Percentiles rank a stretch among this genome's conserved stretches.
phyloP scores from a whole-genome alignment of 2,797 vertebrate species.

The Cynopterus sphinx region DNA sequence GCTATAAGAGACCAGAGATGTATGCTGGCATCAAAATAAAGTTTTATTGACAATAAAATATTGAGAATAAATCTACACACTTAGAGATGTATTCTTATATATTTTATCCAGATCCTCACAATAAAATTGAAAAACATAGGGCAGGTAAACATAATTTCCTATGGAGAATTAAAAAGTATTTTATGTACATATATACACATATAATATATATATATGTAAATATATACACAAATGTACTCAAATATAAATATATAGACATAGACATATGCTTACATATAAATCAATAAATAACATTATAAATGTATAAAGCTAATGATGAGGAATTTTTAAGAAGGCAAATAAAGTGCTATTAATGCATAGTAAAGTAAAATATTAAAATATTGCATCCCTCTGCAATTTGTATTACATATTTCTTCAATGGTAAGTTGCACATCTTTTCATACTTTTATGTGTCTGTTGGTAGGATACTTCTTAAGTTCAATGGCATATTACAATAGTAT shows the following conservation, averaged over 20 bases:
- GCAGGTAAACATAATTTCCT: neutral
- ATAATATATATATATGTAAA: neutral
- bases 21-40: neutral
- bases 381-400: neutral
- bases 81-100: neutral
- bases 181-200: neutral
- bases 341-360: neutral
- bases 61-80: neutral
- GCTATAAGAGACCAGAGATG: neutral
- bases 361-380: neutral
- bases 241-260: neutral
- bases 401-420: neutral
- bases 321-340: neutral
- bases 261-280: neutral
- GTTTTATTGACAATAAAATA: neutral
- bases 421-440: neutral
- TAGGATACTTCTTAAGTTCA: neutral
- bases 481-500: neutral
- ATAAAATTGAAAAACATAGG: neutral
- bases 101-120: neutral
- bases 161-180: neutral
- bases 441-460: neutral
- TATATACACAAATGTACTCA: neutral
- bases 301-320: neutral
- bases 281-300: neutral